Evolutionary conservation across 2,888 invertebrate species (phyloP).

Genomic region (Artemia sinica): DNA sequence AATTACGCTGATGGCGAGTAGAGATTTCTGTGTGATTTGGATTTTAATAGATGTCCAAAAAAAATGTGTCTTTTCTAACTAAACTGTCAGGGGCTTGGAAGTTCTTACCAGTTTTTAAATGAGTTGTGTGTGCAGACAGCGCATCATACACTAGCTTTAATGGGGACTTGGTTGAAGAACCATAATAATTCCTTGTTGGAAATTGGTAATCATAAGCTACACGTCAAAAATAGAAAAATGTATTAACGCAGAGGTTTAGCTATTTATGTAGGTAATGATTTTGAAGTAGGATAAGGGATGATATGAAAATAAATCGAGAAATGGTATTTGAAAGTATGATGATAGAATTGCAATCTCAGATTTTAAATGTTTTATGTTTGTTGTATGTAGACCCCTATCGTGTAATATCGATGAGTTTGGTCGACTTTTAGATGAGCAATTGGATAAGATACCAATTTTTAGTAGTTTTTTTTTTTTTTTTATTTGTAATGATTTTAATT

Average conservation of each 20-base stretch:
- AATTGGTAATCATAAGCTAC: not conserved
- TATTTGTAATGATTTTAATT: no score
- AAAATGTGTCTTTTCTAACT: no score
- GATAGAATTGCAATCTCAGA: not conserved
- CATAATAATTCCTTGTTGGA: no score
- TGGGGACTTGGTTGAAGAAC: no score
- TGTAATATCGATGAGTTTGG: no score
- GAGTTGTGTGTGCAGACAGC: not conserved
- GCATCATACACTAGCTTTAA: not conserved
- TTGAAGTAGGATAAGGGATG: not conserved
- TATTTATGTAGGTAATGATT: not conserved
- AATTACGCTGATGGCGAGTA: not conserved
- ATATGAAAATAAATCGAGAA: not conserved
- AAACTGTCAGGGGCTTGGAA: no score
- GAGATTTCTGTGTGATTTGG: not conserved
- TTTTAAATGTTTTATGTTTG: no score
- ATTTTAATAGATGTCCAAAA: not conserved
- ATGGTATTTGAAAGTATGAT: not conserved
- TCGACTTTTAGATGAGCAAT: no score
- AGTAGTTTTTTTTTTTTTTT: no score
- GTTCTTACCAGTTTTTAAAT: no score
- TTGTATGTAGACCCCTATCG: no score
- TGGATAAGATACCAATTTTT: no score
- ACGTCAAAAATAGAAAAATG: not conserved
- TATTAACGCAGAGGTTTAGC: slow-evolving; percentile 9